phyloP scores from a whole-genome alignment of 2,797 vertebrate species.

The Sardinella longiceps region DNA sequence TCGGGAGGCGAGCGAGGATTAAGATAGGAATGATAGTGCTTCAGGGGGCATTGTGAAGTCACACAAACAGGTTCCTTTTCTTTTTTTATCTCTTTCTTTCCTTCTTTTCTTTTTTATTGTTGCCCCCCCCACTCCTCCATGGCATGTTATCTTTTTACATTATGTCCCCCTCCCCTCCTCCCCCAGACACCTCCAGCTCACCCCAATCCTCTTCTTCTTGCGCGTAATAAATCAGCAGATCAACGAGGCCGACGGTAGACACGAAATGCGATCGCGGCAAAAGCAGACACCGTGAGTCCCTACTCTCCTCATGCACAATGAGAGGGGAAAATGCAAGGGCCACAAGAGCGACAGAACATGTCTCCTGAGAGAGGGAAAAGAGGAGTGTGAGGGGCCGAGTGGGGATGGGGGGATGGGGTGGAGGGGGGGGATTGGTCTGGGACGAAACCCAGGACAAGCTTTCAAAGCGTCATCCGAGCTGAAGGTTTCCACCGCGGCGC shows the following conservation, averaged over 20 bases:
- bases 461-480: slow-evolving; percentile 14
- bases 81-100: slow-evolving; percentile 14
- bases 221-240: slow-evolving; percentile 63
- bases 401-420: not conserved
- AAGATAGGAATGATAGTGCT: slow-evolving; percentile 70
- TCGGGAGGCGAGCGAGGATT: slow-evolving; percentile 69
- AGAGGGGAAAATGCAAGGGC: not conserved
- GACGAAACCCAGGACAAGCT: slow-evolving; percentile 4
- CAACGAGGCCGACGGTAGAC: slow-evolving; percentile 57
- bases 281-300: slow-evolving; percentile 40
- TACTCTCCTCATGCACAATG: slow-evolving; percentile 23
- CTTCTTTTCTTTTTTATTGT: not conserved
- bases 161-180: slow-evolving; percentile 44
- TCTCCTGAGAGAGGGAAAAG: not conserved
- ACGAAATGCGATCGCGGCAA: slow-evolving; percentile 47
- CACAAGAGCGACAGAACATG: not conserved
- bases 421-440: too few species aligned
- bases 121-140: slow-evolving; percentile 58
- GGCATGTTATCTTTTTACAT: slow-evolving; percentile 72
- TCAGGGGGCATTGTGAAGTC: slow-evolving; percentile 65
- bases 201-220: slow-evolving; percentile 52
- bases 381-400: not conserved
- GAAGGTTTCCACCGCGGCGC: not conserved
- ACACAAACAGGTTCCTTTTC: slow-evolving; percentile 59
- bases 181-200: slow-evolving; percentile 33